Evolutionary conservation across 1,140 invertebrate species (phyloP).

Genomic region (Acromyrmex echinatior): DNA sequence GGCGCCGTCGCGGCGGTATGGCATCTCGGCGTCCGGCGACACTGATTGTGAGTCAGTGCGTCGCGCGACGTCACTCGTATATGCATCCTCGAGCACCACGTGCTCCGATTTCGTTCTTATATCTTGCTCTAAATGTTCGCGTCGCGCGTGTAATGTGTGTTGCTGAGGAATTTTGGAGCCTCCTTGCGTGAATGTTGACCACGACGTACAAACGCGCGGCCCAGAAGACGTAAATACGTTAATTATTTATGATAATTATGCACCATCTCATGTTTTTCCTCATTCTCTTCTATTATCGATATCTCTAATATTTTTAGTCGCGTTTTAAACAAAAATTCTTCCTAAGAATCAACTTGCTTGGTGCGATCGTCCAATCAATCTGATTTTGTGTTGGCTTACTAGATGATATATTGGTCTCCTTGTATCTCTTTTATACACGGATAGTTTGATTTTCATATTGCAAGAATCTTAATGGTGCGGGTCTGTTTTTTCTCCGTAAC

Average conservation of each 20-base stretch:
- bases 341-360: background rate
- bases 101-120: conserved; percentile 71
- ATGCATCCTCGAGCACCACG: conserved; percentile 67
- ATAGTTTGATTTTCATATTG: background rate
- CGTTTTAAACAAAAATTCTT: background rate
- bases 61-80: conserved; percentile 71
- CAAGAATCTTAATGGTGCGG: background rate
- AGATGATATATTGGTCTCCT: conserved; percentile 2
- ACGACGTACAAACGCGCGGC: conserved; percentile 68
- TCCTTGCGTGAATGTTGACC: conserved; percentile 75
- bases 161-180: conserved; percentile 43
- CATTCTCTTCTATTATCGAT: background rate
- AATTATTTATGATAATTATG: background rate
- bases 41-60: conserved; percentile 68
- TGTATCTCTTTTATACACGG: background rate
- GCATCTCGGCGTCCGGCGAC: conserved; percentile 59
- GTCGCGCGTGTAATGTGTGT: conserved; percentile 22
- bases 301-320: background rate
- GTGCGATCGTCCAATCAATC: background rate
- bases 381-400: background rate
- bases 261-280: background rate
- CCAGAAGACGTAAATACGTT: conserved; percentile 72
- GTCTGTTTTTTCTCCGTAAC: background rate
- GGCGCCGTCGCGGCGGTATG: conserved; percentile 69
- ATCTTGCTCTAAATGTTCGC: conserved; percentile 7